These are phyloP conservation scores for Hyla sarda DNA, from an alignment of 2,113 vertebrate genomes.

Conservation along the genomic window DNA sequence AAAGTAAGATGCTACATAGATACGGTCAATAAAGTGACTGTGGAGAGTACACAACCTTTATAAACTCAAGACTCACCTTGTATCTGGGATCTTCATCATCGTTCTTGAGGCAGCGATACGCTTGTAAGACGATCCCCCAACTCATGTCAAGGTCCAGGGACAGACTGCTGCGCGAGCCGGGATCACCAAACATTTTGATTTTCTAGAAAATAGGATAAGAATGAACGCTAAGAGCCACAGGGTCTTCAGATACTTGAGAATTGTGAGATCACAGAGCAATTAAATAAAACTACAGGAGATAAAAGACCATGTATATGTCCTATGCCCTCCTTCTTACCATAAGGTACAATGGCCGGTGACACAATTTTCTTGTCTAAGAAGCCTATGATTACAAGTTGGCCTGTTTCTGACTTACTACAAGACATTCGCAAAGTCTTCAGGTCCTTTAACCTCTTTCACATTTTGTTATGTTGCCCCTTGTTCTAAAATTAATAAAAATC, in stretches of 20 bases:
- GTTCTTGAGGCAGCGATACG: conserved; percentile 39
- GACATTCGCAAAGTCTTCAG: too few species aligned
- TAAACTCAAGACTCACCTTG: conserved; percentile 8
- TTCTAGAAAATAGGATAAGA: neutral
- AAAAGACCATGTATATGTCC: too few species aligned
- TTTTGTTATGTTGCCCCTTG: too few species aligned
- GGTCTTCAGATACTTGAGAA: neutral
- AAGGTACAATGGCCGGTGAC: too few species aligned
- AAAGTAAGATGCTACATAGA: neutral
- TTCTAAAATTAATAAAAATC: too few species aligned
- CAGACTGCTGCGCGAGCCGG: conserved; percentile 33
- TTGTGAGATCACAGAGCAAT: neutral
- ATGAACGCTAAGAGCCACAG: neutral
- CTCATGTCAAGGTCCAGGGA: conserved; percentile 55
- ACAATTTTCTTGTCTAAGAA: too few species aligned
- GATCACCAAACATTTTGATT: conserved; percentile 40
- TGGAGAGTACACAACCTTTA: neutral
- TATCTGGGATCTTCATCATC: conserved; percentile 20
- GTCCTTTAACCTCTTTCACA: too few species aligned
- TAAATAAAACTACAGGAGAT: too few species aligned
- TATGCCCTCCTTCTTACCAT: too few species aligned
- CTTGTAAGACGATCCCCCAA: conserved; percentile 50
- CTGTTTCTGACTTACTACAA: too few species aligned
- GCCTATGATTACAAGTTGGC: too few species aligned
- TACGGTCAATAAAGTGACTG: neutral